Evolutionary conservation across 2,113 vertebrate species (phyloP), one percentile per base, ranked within the genome.

Genomic region (Porphyrio hochstetteri): DNA sequence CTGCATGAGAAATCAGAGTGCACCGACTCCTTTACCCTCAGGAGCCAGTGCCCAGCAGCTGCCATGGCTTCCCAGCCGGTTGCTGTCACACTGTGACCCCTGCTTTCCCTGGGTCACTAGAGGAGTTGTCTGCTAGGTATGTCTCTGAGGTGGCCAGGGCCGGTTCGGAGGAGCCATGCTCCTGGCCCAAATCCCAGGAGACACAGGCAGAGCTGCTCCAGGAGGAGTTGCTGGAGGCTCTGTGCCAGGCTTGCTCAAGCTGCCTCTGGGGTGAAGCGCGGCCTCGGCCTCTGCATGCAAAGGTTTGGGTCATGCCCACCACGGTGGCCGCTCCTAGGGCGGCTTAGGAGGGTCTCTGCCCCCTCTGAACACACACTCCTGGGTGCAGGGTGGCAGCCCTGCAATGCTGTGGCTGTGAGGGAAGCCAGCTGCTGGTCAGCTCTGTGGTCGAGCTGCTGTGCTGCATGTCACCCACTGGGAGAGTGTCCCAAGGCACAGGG

Each of bases 361-460:
- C 40, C 35, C 29, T 23, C 55, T 27, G 35, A 21, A 52, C 33
- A 35, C 21, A n/a, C 1, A 0, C 21, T 75, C 10, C 61, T 53
- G 56, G 28, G 23, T 69, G 69, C 20, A 29, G 56, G 17, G 57
- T 15, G 15, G 31, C 7, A 59, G 18, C 20, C 38, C 2, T 24
- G 52, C 53, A n/a, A 17, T 48, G 9, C 0, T 1, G 2, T 42
- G 25, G 9, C 0, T 1, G 2, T 42, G 23, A 42, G 42, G 31
- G 60, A 27, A 50, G 44, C 63, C 36, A 76, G 35, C 67, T 64
- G 35, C 33, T 36, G 44, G 10, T 74, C 50, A 57, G 48, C 12
- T 46, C 33, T 69, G 4, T n/a, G 12, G 28, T 4, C 38, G 53
- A 64, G 50, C 44, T 77, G 31, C 53, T 88, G 59, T 2, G 2